These are phyloP conservation scores for Oxycera nigricornis DNA, from an alignment of 2,888 invertebrate genomes.

Conservation along the genomic window DNA sequence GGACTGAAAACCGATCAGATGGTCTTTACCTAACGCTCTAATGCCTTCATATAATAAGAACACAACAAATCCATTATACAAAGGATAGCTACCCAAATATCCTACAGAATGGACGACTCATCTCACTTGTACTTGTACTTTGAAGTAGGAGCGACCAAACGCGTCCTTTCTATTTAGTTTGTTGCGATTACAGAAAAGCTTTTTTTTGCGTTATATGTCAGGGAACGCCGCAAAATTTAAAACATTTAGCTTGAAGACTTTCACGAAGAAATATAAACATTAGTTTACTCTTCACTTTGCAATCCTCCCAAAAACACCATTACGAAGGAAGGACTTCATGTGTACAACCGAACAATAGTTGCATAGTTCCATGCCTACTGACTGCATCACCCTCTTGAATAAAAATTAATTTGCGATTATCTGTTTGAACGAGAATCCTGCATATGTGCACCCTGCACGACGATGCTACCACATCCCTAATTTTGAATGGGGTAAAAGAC, in stretches of 20 bases:
- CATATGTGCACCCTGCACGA: conserved; percentile 43
- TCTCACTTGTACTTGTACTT: too few species aligned
- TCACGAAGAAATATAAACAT: conserved; percentile 2
- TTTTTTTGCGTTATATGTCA: too few species aligned
- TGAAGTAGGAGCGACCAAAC: too few species aligned
- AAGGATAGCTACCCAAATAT: conserved; percentile 40
- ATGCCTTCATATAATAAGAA: conserved; percentile 45
- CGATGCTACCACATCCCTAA: background rate
- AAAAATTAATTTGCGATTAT: conserved; percentile 62
- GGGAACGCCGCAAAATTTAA: too few species aligned
- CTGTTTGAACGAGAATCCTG: conserved; percentile 54
- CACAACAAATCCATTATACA: conserved; percentile 47
- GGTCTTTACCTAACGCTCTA: conserved; percentile 40
- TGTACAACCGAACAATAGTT: conserved; percentile 36
- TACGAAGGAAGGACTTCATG: conserved; percentile 42
- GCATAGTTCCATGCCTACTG: conserved; percentile 37
- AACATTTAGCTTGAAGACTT: too few species aligned
- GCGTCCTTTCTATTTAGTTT: background rate
- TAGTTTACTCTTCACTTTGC: background rate
- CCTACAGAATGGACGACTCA: background rate
- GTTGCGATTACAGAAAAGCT: background rate
- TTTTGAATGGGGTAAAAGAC: background rate
- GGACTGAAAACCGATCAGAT: conserved; percentile 36
- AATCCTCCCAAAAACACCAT: background rate
- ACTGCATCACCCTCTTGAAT: conserved; percentile 47